Evolutionary conservation across 2,888 invertebrate species (phyloP).

Genomic region (Plemyria rubiginata): DNA sequence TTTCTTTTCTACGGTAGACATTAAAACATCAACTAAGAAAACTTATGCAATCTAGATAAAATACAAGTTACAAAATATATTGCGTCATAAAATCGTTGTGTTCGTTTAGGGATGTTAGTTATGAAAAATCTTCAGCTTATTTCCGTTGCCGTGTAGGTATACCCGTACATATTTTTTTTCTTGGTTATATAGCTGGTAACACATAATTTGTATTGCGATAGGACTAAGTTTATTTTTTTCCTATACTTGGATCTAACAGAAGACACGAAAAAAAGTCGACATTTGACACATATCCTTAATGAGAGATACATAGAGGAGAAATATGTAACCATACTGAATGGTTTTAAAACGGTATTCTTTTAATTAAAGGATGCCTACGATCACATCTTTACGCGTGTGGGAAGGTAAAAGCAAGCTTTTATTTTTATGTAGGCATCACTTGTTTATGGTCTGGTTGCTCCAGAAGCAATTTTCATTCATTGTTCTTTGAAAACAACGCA

Average conservation of each 20-base stretch:
- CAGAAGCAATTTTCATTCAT: background rate
- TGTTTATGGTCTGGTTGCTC: constrained; percentile 1
- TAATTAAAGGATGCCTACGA: background rate
- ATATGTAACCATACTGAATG: too few relatives aligned
- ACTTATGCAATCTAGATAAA: too few relatives aligned
- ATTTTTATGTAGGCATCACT: constrained; percentile 3
- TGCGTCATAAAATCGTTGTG: constrained; percentile 21
- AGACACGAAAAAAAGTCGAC: background rate
- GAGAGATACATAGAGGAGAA: too few relatives aligned
- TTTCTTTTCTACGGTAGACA: too few relatives aligned
- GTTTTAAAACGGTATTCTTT: background rate
- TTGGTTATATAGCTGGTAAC: too few relatives aligned
- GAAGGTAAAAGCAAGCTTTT: constrained; percentile 7
- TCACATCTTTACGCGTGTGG: too few relatives aligned
- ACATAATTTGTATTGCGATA: too few relatives aligned
- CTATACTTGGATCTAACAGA: background rate
- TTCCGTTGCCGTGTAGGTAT: constrained; percentile 5
- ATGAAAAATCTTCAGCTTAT: constrained; percentile 22
- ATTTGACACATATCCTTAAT: too few relatives aligned
- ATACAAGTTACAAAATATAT: constrained; percentile 20
- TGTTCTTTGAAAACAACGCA: background rate
- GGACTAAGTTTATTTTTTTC: background rate
- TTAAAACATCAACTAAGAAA: too few relatives aligned
- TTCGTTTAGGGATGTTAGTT: constrained; percentile 22
- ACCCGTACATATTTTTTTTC: too few relatives aligned